Conservation (phyloP, 2,888 invertebrate genomes). For the Cremastinae sp. region DNA sequence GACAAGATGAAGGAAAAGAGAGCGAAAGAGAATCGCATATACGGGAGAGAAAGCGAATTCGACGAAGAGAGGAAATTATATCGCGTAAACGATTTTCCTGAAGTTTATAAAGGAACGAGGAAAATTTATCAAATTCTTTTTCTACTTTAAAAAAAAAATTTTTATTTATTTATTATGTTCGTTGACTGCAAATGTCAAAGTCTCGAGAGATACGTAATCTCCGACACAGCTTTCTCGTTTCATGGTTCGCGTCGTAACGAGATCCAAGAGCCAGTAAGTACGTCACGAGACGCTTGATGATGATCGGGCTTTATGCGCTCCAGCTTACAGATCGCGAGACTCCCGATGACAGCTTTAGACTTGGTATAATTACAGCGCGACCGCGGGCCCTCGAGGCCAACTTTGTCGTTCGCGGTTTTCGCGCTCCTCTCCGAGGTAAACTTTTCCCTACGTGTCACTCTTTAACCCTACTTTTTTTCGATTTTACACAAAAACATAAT, state of each 20-base stretch:
- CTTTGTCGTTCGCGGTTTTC: slow-evolving; percentile 55
- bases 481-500: too few species aligned
- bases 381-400: not conserved
- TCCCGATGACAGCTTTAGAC: slow-evolving; percentile 66
- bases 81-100: not conserved
- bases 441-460: slow-evolving; percentile 17
- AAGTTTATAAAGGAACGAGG: slow-evolving; percentile 3
- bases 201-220: not conserved
- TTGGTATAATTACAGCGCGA: slow-evolving; percentile 65
- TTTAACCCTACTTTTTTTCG: too few species aligned
- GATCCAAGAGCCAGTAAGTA: slow-evolving; percentile 66
- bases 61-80: slow-evolving; percentile 20
- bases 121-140: not conserved
- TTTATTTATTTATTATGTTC: too few species aligned
- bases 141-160: not conserved
- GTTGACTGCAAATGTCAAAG: too few species aligned
- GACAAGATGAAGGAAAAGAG: slow-evolving; percentile 53
- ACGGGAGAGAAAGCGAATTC: slow-evolving; percentile 6
- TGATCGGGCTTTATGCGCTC: slow-evolving; percentile 56
- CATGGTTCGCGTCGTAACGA: slow-evolving; percentile 56
- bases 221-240: slow-evolving; percentile 42
- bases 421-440: slow-evolving; percentile 53
- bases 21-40: slow-evolving; percentile 11
- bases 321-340: slow-evolving; percentile 20
- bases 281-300: slow-evolving; percentile 70